Conservation (phyloP, 2,888 invertebrate species). For the Drosophila mercatorum region DNA sequence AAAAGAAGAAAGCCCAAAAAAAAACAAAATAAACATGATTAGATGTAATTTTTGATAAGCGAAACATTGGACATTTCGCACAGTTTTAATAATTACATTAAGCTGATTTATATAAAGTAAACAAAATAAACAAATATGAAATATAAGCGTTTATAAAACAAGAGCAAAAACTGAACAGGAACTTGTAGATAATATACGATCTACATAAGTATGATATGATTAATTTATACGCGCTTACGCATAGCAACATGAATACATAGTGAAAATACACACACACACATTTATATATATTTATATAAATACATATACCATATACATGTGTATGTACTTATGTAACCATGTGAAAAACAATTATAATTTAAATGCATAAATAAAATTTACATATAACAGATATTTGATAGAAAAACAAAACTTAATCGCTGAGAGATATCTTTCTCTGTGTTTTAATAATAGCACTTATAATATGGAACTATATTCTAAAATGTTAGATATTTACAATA, state of each 20-base stretch:
- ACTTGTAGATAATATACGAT: constrained; percentile 74
- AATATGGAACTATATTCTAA: neutral
- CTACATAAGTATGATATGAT: constrained; percentile 63
- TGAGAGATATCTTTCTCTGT: neutral
- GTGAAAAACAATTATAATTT: constrained; percentile 49
- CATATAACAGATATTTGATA: constrained; percentile 59
- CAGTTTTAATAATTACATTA: constrained; percentile 62
- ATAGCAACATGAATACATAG: constrained; percentile 59
- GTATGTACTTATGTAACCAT: constrained; percentile 50
- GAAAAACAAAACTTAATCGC: constrained; percentile 17
- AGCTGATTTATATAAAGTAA: constrained; percentile 57
- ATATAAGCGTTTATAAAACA: constrained; percentile 57
- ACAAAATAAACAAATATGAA: constrained; percentile 33
- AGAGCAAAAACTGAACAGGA: constrained; percentile 63
- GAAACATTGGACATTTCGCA: constrained; percentile 53
- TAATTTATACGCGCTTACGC: constrained; percentile 75
- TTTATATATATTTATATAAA: constrained; percentile 25
- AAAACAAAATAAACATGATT: constrained; percentile 18
- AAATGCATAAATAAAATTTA: constrained; percentile 61
- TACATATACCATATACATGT: constrained; percentile 48
- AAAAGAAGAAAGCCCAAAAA: constrained; percentile 8
- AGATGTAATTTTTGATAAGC: constrained; percentile 70
- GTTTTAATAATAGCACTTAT: neutral
- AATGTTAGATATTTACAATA: neutral
- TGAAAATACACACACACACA: constrained; percentile 35